phyloP scores from a whole-genome alignment of 2,888 invertebrate species.

The Stenurella melanura region DNA sequence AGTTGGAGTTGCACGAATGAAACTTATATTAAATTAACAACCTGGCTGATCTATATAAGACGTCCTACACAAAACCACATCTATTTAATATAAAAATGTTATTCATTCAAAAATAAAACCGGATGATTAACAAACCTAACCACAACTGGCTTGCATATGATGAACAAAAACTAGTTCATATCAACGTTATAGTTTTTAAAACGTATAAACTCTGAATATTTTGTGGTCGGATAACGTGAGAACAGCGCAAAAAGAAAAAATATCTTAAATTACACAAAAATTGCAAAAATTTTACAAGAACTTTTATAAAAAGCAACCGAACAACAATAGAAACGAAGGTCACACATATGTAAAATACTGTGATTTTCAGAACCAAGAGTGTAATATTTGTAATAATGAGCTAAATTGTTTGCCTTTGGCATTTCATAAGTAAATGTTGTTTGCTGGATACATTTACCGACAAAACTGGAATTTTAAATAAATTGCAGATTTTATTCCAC shows the following conservation, averaged over 20 bases:
- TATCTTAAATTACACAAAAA: slow-evolving; percentile 39
- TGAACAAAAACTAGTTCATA: slow-evolving; percentile 53
- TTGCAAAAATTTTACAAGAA: neutral
- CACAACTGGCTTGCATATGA: slow-evolving; percentile 42
- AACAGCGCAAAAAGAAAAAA: slow-evolving; percentile 25
- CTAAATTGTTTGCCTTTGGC: slow-evolving; percentile 13
- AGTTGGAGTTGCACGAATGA: slow-evolving; percentile 22
- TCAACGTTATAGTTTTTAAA: slow-evolving; percentile 49
- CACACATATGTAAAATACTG: slow-evolving; percentile 4
- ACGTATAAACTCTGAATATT: slow-evolving; percentile 49
- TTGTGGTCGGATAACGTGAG: slow-evolving; percentile 49
- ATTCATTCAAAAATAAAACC: slow-evolving; percentile 56
- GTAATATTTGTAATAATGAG: slow-evolving; percentile 16
- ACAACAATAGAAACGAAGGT: slow-evolving; percentile 15
- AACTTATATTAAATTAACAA: slow-evolving; percentile 24
- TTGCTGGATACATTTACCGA: slow-evolving; percentile 14
- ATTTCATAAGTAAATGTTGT: slow-evolving; percentile 25
- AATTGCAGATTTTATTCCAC: slow-evolving; percentile 27
- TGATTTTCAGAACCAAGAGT: neutral
- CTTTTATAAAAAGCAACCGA: slow-evolving; percentile 16
- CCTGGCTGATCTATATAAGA: slow-evolving; percentile 38
- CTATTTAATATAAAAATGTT: slow-evolving; percentile 53
- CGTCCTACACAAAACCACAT: slow-evolving; percentile 56
- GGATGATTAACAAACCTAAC: slow-evolving; percentile 57
- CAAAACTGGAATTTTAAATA: slow-evolving; percentile 30